Base-by-base conservation (phyloP, 2,113 vertebrate species). In the Thunnus maccoyii region DNA sequence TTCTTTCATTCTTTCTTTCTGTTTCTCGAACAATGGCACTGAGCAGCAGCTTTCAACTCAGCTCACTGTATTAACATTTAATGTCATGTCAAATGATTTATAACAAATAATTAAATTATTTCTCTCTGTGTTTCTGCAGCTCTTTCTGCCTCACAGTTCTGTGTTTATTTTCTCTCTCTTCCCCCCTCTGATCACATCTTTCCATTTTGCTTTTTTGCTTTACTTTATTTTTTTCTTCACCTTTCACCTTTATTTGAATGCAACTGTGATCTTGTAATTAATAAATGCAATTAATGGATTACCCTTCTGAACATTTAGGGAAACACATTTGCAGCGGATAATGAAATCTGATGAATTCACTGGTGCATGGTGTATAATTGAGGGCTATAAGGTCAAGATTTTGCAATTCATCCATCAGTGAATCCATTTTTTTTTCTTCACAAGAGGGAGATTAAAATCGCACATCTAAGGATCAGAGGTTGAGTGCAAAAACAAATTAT, bases 231-330 rank as follows among this genome's bases (percentile, higher is more conserved):
- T 27, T 13, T 8, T 32, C 55, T 14, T 27, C 27, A 41, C 20
- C 60, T 47, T 55, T 76, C 11, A n/a, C 47, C 52, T 68, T 57
- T 52, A 54, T 72, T 48, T 54, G 69, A 61, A 47, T 32, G 30
- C 8, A 1, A 25, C 63, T n/a, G 30, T 72, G 52, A 79, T 52
- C n/a, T 58, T n/a, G 32, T 50, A 47, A 78, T 82, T 78, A 74
- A 71, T 71, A 57, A 75, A 72, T 50, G 25, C 51, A 72, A 48
- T 76, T 25, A 54, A 68, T 54, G 46, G 17, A 63, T 67, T 41
- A 67, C 15, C 65, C 30, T 9, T 14, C 0, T 18, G 30, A 69
- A 22, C 65, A 56, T 57, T 36, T 6, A n/a, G 50, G 51, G 25
- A 73, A 44, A 77, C 36, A 44, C 54, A 61, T 60, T 56, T 2